These are phyloP conservation scores for Prunella fulvescens DNA, from an alignment of 2,113 vertebrate genomes.

Conservation along the genomic window DNA sequence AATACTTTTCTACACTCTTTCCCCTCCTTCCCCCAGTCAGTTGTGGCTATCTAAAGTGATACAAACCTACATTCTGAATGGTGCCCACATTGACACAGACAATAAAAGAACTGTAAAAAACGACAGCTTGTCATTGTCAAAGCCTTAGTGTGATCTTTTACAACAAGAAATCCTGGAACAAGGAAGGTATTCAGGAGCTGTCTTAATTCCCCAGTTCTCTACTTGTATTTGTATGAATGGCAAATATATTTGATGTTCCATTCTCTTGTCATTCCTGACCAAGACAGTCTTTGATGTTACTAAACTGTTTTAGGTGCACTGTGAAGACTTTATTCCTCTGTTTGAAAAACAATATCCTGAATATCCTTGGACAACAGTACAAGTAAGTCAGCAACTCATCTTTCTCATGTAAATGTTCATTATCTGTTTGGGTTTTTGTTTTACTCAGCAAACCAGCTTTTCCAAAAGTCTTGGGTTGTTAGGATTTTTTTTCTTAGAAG, in stretches of 20 bases:
- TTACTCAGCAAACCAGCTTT: background rate
- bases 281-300: background rate
- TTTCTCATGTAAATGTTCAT: background rate
- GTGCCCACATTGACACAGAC: background rate
- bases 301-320: slow-evolving; percentile 79
- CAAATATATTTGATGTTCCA: background rate
- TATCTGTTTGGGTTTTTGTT: background rate
- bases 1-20: background rate
- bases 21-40: background rate
- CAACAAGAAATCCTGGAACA: background rate
- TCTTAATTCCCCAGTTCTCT: background rate
- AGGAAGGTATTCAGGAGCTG: background rate
- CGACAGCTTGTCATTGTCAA: background rate
- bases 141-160: background rate
- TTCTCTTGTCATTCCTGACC: background rate
- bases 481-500: background rate
- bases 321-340: slow-evolving; percentile 86
- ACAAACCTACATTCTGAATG: background rate
- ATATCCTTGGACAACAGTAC: slow-evolving; percentile 81
- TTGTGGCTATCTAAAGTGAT: background rate
- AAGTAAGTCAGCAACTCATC: slow-evolving; percentile 72
- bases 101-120: background rate
- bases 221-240: background rate
- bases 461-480: background rate
- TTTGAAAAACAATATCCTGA: slow-evolving; percentile 91